These are phyloP conservation scores for Liasis olivaceus DNA, from an alignment of 2,797 vertebrate species.

Conservation along the genomic window DNA sequence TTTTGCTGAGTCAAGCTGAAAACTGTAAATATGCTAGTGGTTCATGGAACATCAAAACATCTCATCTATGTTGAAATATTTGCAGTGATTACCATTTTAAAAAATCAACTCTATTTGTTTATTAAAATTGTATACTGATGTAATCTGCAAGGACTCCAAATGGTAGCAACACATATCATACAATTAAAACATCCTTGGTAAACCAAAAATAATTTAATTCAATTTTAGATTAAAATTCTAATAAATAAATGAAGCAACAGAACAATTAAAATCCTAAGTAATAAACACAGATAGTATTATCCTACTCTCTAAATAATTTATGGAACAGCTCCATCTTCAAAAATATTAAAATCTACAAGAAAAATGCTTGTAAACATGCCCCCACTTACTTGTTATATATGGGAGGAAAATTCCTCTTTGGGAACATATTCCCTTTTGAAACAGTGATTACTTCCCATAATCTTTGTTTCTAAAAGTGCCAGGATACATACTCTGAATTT, in stretches of 20 bases:
- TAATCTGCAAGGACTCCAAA: background rate
- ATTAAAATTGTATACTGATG: background rate
- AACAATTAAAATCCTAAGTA: background rate
- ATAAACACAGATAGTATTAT: background rate
- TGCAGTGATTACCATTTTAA: background rate
- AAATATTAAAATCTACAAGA: background rate
- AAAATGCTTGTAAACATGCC: background rate
- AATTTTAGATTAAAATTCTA: background rate
- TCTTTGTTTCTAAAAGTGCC: background rate
- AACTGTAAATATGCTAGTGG: background rate
- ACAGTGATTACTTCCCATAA: background rate
- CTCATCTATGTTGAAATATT: background rate
- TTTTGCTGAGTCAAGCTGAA: background rate
- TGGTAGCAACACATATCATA: background rate
- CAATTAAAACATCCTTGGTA: background rate
- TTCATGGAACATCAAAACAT: background rate
- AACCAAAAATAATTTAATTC: background rate
- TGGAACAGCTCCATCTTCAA: background rate
- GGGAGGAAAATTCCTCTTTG: background rate
- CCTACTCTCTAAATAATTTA: background rate
- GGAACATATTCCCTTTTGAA: background rate
- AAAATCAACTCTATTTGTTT: background rate
- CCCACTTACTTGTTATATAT: background rate
- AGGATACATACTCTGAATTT: background rate
- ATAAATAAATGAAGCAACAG: background rate